These are phyloP conservation scores for Irena cyanogastra DNA, from an alignment of 2,113 vertebrate species.

Conservation along the genomic window DNA sequence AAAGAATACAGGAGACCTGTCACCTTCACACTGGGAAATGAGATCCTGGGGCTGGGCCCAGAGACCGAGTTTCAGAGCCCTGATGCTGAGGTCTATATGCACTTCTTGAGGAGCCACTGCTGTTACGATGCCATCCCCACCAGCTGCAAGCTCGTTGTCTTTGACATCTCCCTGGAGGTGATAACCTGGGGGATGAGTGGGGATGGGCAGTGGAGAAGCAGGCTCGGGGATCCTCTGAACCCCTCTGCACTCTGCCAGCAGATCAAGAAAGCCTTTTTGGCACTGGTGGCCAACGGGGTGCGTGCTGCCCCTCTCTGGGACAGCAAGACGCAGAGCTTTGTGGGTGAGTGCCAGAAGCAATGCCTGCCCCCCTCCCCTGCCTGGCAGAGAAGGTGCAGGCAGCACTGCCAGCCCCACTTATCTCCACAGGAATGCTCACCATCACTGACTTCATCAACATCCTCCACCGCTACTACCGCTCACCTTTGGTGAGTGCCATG, in stretches of 20 bases:
- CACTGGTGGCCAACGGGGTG: constrained; percentile 87
- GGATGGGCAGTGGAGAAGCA: fast-evolving
- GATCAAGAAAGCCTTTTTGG: constrained; percentile 95
- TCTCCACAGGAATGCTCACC: constrained; percentile 89
- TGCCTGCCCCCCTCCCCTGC: background rate
- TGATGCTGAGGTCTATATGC: constrained; percentile 82
- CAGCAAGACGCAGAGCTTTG: constrained; percentile 88
- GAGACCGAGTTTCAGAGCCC: constrained; percentile 64
- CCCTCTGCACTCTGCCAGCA: background rate
- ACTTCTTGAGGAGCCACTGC: constrained; percentile 88
- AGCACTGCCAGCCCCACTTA: background rate
- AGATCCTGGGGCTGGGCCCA: constrained; percentile 38
- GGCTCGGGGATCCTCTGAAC: background rate
- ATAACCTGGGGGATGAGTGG: background rate
- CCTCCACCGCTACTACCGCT: constrained; percentile 92
- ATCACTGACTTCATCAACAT: constrained; percentile 99
- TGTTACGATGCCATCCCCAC: constrained; percentile 93
- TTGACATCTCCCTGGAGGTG: constrained; percentile 87
- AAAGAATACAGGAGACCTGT: background rate
- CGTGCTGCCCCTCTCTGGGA: constrained; percentile 94
- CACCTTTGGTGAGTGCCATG: constrained; percentile 82
- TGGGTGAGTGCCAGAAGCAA: constrained; percentile 78
- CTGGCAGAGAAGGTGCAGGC: background rate
- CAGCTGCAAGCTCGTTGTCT: constrained; percentile 93
- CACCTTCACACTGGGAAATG: constrained; percentile 5